Evolutionary conservation across 2,888 invertebrate genomes (phyloP), one percentile per base, ranked within the genome.

Genomic region (Aquatica leii): DNA sequence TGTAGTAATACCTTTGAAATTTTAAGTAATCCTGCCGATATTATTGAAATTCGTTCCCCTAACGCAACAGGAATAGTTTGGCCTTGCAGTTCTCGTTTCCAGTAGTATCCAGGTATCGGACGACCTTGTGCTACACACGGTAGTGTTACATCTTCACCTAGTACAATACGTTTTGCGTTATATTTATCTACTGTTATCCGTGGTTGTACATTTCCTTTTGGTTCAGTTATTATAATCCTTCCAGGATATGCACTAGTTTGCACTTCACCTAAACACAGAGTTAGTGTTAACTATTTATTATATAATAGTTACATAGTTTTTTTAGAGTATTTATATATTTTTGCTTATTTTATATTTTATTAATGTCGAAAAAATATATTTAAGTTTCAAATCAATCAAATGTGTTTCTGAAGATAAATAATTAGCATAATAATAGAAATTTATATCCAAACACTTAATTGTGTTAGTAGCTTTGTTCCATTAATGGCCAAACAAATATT

Each of bases 71-170:
- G 89, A 72, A 87, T 83, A 62, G 77, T 78, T 78, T 90, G 88
- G 63, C 90, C 90, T 74, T 88, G 89, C 71, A 89, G 86, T 78
- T 91, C 91, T 62, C 89, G 87, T 80, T 89, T 90, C 93, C 93
- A 93, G 79, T 90, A 88, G 82, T 91, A 92, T 66, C 87, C 88
- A 61, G 93, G 92, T 63, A 92, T 89, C 2, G 92, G 92, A 86
- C 90, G 90, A 68, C 91, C 92, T 81, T 92, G 92, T 57, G 92
- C 92, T 24, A 90, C 90, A 80, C 92, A 93, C 48, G 92, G 90
- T 71, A 93, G 81, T 70, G 88, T 88, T 72, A 91, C 88, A 78
- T 90, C 90, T 65, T 89, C 90, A 35, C 92, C 92, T 65, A 87
- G 85, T 68, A 86, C 87, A 64, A 88, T 88, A 72, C 89, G 86